A percentile compares a stretch with the other conserved stretches of the same genome.
Conservation (phyloP, 37 sponge, comb jelly and placozoan species). For the Axinella damicornis region DNA sequence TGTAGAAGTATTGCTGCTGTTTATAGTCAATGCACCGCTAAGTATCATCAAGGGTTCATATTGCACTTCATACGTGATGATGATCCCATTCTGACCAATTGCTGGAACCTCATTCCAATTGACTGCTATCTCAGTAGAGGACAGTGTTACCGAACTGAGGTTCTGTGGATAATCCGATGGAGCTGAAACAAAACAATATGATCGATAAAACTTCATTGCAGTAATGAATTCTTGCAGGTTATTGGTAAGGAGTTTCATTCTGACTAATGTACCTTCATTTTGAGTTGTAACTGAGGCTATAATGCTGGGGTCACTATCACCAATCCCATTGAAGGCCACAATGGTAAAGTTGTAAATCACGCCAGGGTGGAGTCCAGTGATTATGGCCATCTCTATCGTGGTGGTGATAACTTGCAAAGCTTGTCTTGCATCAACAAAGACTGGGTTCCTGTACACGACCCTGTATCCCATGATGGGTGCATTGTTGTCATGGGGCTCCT, state of each 20-base stretch:
- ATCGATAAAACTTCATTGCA: too few species aligned
- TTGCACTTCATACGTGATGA: not conserved
- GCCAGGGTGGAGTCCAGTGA: conserved; percentile 57
- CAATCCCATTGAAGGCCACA: conserved; percentile 58
- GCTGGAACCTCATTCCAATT: conserved; percentile 11
- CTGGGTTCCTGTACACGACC: conserved; percentile 31
- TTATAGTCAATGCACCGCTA: not conserved
- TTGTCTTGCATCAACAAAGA: conserved; percentile 28
- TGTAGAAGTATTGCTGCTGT: not conserved
- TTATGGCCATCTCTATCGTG: conserved; percentile 11
- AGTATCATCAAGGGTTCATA: not conserved
- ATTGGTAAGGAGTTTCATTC: too few species aligned
- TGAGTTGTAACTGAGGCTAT: conserved; percentile 15
- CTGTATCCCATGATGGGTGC: conserved; percentile 56
- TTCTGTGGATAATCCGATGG: not conserved
- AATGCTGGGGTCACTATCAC: conserved; percentile 45
- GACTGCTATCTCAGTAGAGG: conserved; percentile 5
- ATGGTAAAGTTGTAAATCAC: conserved; percentile 59
- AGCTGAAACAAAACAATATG: too few species aligned
- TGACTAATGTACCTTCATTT: conserved; percentile 44
- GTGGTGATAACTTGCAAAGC: not conserved
- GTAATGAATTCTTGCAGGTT: too few species aligned
- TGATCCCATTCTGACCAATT: conserved; percentile 31
- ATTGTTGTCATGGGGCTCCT: conserved; percentile 70
- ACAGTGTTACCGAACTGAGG: not conserved